These are phyloP conservation scores for Myotis davidii DNA, from an alignment of 2,113 vertebrate species.

Conservation along the genomic window DNA sequence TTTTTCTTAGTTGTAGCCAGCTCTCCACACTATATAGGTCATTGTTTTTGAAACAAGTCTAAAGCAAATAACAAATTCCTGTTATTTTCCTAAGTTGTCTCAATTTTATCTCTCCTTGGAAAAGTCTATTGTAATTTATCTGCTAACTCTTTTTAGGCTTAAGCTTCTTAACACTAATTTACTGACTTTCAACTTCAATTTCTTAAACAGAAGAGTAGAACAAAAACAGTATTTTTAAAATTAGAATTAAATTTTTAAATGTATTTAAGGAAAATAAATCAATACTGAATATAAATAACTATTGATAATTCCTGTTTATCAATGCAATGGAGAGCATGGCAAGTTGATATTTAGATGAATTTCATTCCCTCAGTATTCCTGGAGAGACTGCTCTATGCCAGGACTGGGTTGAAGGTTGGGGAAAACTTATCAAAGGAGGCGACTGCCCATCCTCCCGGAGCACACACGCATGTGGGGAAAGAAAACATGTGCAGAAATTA, in stretches of 20 bases:
- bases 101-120: background rate
- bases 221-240: constrained; percentile 32
- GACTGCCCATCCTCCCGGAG: background rate
- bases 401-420: background rate
- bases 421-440: background rate
- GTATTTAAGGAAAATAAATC: background rate
- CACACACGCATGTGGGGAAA: fast-evolving
- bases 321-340: background rate
- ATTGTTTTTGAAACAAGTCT: background rate
- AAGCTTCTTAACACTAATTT: constrained; percentile 24
- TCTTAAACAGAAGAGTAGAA: constrained; percentile 9
- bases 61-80: background rate
- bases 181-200: background rate
- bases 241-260: background rate
- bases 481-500: background rate
- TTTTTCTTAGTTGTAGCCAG: background rate
- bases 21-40: background rate
- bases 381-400: background rate
- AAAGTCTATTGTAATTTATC: background rate
- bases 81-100: background rate
- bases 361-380: background rate
- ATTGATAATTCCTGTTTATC: too few relatives aligned
- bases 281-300: background rate
- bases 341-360: background rate
- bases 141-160: background rate